Base-by-base conservation (phyloP, 2,113 vertebrate species). In the Poeciliopsis retropinna region DNA sequence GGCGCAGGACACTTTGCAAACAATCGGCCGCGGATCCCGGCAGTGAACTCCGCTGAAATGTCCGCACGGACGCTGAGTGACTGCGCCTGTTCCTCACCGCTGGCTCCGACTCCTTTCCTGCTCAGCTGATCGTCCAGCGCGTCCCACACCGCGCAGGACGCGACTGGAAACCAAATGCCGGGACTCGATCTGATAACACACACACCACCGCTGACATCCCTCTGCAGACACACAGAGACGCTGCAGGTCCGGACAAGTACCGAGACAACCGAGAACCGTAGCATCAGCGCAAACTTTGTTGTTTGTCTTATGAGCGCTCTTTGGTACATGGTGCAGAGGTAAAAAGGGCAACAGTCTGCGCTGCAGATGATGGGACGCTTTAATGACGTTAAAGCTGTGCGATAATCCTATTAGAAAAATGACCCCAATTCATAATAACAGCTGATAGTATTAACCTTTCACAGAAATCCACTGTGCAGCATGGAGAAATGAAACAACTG, bases 111-210 rank as follows among this genome's bases (percentile, higher is more conserved):
- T 65, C 19, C 51, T 31, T 72, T 63, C 68, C 57, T 68, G 85
- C 78, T 85, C 86, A 85, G 86, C 86, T 88, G 84, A 77, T 81
- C 73, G 64, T 22, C 5, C 30, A n/a, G 88, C 39, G 83, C 29
- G 76, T 82, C 84, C 68, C 28, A 57, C 37, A 25, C 82, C 69
- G 79, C 83, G 73, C 82, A 67, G 85, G 86, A 85, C 85, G 79
- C 73, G 87, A 88, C 85, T 88, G 85, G 85, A 88, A 88, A 86
- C 79, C 63, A 78, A 81, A 87, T 80, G 81, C 76, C 68, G 62
- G n/a, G 67, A 22, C 65, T 68, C 14, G 75, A 77, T 5, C 12
- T 9, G 32, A 64, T 54, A 28, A 63, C 60, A 22, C 41, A n/a
- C 47, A 51, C 22, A 6, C 31, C 28, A 8, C 19, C 64, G 47